These are phyloP conservation scores for Anomalospiza imberbis DNA, from an alignment of 2,797 vertebrate genomes.

Conservation along the genomic window DNA sequence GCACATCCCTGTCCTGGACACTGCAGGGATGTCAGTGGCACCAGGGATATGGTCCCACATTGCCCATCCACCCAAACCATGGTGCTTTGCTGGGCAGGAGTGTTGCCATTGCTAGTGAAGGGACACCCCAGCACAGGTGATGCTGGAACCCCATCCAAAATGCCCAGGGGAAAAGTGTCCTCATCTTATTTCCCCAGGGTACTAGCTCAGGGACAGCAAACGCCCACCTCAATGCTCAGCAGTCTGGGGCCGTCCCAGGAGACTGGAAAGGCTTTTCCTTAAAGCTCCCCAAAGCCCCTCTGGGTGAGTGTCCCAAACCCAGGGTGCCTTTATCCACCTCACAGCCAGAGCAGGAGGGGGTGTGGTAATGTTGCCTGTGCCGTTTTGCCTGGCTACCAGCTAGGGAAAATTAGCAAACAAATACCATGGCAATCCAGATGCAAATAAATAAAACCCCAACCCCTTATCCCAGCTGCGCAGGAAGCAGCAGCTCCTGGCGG, in stretches of 20 bases:
- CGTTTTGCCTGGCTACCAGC: neutral
- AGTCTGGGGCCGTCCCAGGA: neutral
- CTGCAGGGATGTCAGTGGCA: neutral
- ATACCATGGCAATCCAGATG: neutral
- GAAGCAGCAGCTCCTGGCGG: neutral
- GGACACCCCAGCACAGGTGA: neutral
- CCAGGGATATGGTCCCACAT: neutral
- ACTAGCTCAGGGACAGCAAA: neutral
- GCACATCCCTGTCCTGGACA: neutral
- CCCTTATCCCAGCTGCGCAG: neutral
- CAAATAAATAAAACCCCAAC: neutral
- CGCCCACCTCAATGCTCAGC: neutral
- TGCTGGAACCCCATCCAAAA: neutral
- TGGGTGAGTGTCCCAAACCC: neutral
- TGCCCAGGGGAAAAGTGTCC: neutral
- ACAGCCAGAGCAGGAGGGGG: neutral
- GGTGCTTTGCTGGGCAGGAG: neutral
- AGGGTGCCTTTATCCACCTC: neutral
- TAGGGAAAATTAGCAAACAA: neutral
- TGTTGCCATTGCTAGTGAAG: fast-evolving
- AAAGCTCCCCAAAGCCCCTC: neutral
- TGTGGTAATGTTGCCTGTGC: neutral
- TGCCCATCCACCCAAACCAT: fast-evolving
- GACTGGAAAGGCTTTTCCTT: neutral
- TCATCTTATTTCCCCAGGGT: neutral